A percentile compares a stretch with the other conserved stretches of the same genome.
Conservation (phyloP, 2,797 vertebrate genomes). For the Telmatherina bonti region DNA sequence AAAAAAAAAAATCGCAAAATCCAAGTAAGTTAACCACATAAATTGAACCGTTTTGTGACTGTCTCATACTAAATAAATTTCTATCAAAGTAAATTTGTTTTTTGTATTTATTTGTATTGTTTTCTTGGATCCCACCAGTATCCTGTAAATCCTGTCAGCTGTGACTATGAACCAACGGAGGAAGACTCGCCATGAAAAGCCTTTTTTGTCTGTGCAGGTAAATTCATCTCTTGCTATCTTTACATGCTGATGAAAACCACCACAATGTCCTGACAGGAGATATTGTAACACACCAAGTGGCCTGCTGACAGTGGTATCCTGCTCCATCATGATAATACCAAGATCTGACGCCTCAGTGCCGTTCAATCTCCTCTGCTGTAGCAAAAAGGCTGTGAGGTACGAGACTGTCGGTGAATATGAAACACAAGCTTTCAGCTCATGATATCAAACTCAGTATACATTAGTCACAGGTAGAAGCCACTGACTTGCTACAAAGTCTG, state of each 20-base stretch:
- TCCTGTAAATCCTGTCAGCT: slow-evolving; percentile 40
- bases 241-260: slow-evolving; percentile 23
- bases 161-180: slow-evolving; percentile 13
- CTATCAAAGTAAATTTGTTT: background rate
- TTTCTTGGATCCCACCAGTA: slow-evolving; percentile 1
- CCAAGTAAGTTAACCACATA: background rate
- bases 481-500: background rate
- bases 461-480: background rate
- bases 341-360: slow-evolving; percentile 28
- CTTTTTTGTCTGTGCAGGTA: slow-evolving; percentile 24
- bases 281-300: background rate
- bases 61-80: background rate
- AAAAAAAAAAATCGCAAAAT: background rate
- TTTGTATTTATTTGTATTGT: background rate
- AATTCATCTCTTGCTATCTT: slow-evolving; percentile 20
- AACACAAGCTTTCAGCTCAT: slow-evolving; percentile 21
- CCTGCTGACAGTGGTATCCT: slow-evolving; percentile 45
- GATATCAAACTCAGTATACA: slow-evolving; percentile 13
- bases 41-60: slow-evolving; percentile 2
- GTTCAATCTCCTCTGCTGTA: slow-evolving; percentile 25
- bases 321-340: slow-evolving; percentile 46
- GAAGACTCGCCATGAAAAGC: slow-evolving; percentile 20
- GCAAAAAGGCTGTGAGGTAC: background rate
- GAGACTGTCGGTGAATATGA: slow-evolving; percentile 5
- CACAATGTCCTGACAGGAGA: background rate